phyloP scores from a whole-genome alignment of 2,797 vertebrate genomes.

The Schizothorax lantsangensis region DNA sequence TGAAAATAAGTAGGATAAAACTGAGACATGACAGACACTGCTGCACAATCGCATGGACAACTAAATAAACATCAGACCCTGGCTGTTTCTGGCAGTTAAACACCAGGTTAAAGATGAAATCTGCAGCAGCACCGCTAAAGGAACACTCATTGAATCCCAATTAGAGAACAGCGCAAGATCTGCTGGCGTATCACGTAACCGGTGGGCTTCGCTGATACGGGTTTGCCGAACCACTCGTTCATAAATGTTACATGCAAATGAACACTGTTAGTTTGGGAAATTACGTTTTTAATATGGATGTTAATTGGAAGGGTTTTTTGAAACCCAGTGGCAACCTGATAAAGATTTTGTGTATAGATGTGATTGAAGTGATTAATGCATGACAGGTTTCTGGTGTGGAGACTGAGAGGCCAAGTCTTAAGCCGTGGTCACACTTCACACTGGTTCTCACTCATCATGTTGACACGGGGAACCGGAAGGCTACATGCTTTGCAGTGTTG shows the following conservation, averaged over 20 bases:
- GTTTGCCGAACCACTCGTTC: constrained; percentile 33
- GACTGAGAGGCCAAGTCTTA: background rate
- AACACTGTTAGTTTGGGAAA: constrained; percentile 6
- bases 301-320: constrained; percentile 1
- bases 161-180: background rate
- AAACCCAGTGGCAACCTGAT: background rate
- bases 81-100: constrained; percentile 12
- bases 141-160: constrained; percentile 41
- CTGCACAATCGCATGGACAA: background rate
- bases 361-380: constrained; percentile 11
- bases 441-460: background rate
- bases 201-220: background rate
- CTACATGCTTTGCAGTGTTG: background rate
- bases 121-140: background rate
- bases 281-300: background rate
- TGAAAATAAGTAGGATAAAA: constrained; percentile 1
- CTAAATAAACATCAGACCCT: background rate
- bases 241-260: constrained; percentile 37
- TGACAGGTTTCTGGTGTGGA: background rate
- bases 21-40: background rate
- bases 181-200: constrained; percentile 8
- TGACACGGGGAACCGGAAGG: background rate
- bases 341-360: background rate
- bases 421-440: background rate
- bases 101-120: constrained; percentile 22